These are phyloP conservation scores for Shargacucullia verbasci DNA, from an alignment of 2,888 invertebrate genomes.

Conservation along the genomic window DNA sequence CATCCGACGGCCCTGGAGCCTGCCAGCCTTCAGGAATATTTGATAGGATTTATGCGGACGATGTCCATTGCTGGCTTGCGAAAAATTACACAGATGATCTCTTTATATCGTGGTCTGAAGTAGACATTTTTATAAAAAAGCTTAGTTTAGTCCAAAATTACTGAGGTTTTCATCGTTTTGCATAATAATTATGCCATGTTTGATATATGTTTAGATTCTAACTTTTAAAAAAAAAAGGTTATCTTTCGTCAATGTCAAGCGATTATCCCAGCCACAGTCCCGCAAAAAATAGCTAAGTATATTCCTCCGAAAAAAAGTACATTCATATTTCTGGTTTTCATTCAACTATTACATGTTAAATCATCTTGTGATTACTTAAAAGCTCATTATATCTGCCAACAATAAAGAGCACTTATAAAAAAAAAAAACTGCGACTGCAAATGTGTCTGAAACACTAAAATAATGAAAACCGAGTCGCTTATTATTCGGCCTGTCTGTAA, in stretches of 20 bases:
- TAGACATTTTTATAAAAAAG: no score
- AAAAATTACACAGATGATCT: background rate
- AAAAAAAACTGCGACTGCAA: slow-evolving; percentile 3
- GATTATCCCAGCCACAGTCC: no score
- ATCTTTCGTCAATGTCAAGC: no score
- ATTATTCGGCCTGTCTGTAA: slow-evolving; percentile 29
- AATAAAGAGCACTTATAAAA: background rate
- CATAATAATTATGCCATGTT: no score
- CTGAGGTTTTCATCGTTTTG: no score
- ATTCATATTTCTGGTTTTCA: background rate
- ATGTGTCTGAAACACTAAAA: slow-evolving; percentile 13
- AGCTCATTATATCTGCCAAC: background rate
- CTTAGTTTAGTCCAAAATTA: no score
- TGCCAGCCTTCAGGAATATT: slow-evolving; percentile 42
- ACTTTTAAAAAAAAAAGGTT: no score
- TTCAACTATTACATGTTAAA: background rate
- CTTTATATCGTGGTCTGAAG: no score
- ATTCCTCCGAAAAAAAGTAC: background rate
- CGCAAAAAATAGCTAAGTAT: no score
- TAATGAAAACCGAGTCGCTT: slow-evolving; percentile 21
- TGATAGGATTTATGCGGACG: slow-evolving; percentile 22
- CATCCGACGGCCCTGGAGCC: slow-evolving; percentile 68
- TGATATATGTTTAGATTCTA: no score
- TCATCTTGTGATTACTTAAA: background rate
- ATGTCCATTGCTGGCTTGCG: slow-evolving; percentile 61